Evolutionary conservation across 2,888 invertebrate species (phyloP).

Genomic region (Trilocha varians): DNA sequence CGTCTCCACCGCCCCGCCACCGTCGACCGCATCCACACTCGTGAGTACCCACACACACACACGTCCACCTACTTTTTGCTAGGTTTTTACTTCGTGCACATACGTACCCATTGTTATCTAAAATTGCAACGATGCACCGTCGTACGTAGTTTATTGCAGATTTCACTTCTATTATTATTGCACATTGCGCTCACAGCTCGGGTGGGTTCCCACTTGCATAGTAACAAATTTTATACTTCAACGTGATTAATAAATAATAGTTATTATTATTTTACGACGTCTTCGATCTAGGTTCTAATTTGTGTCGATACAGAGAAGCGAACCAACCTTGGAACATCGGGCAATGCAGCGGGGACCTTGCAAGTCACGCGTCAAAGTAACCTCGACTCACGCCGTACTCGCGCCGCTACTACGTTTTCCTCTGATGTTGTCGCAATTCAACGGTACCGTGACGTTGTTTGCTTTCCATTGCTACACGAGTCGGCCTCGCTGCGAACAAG

Average conservation of each 20-base stretch:
- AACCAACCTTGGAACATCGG: slow-evolving; percentile 73
- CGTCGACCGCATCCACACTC: slow-evolving; percentile 23
- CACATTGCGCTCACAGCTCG: slow-evolving; percentile 3
- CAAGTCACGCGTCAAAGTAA: slow-evolving; percentile 74
- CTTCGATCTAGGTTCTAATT: slow-evolving; percentile 28
- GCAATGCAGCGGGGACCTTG: slow-evolving; percentile 73
- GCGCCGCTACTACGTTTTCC: slow-evolving; percentile 44
- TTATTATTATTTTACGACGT: slow-evolving; percentile 9
- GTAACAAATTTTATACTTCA: not conserved
- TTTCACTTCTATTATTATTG: slow-evolving; percentile 50
- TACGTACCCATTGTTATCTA: slow-evolving; percentile 25
- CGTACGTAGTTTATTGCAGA: slow-evolving; percentile 43
- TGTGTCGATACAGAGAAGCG: slow-evolving; percentile 50
- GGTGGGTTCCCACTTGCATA: not conserved
- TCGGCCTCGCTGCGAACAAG: not conserved
- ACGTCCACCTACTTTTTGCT: slow-evolving; percentile 8
- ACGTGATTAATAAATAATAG: not conserved
- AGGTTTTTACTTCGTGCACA: not conserved
- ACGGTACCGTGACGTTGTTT: slow-evolving; percentile 13
- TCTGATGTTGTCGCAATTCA: slow-evolving; percentile 29
- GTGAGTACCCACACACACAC: slow-evolving; percentile 31
- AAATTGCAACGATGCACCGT: slow-evolving; percentile 38
- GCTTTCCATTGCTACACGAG: slow-evolving; percentile 37
- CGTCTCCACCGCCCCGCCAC: slow-evolving; percentile 23
- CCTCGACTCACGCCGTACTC: slow-evolving; percentile 69